A percentile compares a stretch with the other conserved stretches of the same genome.
These are phyloP conservation scores for Drosophila subpulchrella DNA, from an alignment of 1,140 invertebrate genomes.

Conservation along the genomic window DNA sequence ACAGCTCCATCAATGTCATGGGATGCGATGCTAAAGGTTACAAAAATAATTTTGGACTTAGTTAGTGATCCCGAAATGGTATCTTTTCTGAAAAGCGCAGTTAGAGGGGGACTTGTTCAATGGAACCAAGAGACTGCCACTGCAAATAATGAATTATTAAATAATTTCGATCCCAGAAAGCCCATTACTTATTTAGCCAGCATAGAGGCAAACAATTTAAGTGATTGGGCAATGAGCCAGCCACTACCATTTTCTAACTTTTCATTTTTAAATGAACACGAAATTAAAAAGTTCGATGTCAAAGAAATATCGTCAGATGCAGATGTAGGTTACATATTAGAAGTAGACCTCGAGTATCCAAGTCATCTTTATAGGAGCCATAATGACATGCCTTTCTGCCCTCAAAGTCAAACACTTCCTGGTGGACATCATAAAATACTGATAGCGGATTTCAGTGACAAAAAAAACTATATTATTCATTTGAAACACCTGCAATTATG, in stretches of 20 bases:
- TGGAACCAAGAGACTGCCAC: conserved; percentile 1
- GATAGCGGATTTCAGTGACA: background rate
- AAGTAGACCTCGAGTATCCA: conserved; percentile 9
- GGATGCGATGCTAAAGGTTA: conserved; percentile 14
- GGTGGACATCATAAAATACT: background rate
- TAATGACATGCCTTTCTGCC: background rate
- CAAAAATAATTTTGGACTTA: background rate
- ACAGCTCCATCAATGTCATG: conserved; percentile 5
- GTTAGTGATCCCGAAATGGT: conserved; percentile 19
- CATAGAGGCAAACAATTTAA: conserved; percentile 5
- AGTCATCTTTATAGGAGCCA: background rate
- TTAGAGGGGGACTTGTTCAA: background rate
- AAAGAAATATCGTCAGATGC: background rate
- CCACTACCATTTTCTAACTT: background rate
- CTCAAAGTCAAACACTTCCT: background rate
- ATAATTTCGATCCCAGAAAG: background rate
- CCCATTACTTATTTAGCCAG: background rate
- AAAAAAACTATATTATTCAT: conserved; percentile 1
- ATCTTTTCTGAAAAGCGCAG: background rate
- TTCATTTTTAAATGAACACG: background rate
- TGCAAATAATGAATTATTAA: conserved; percentile 6
- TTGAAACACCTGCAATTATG: conserved; percentile 7
- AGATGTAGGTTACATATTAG: background rate
- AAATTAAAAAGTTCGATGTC: background rate
- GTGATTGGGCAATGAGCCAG: conserved; percentile 3